Percentiles rank a stretch among this genome's conserved stretches.
phyloP scores from a whole-genome alignment of 2,888 invertebrate species.

The Helleia helle region DNA sequence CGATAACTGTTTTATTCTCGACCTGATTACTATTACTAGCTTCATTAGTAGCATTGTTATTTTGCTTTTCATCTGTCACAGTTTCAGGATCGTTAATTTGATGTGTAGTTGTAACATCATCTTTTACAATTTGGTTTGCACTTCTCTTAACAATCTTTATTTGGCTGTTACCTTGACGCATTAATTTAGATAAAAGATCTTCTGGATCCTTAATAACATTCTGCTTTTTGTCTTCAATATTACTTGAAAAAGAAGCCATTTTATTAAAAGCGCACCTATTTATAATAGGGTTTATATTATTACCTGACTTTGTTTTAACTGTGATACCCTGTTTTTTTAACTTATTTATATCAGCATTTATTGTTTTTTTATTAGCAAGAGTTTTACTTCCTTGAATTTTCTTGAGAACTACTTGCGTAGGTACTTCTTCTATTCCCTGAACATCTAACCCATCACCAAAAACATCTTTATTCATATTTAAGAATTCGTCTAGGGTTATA shows the following conservation, averaged over 20 bases:
- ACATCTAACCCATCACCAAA: conserved; percentile 62
- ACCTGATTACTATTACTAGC: conserved; percentile 3
- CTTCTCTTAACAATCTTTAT: conserved; percentile 54
- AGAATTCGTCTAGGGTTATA: conserved; percentile 62
- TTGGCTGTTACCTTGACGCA: conserved; percentile 54
- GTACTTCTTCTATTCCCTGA: conserved; percentile 64
- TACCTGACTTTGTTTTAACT: conserved; percentile 42
- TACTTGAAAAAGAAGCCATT: conserved; percentile 13
- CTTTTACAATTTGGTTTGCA: conserved; percentile 18
- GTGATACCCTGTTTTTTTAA: conserved; percentile 56
- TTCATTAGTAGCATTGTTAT: conserved; percentile 9
- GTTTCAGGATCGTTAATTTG: conserved; percentile 5
- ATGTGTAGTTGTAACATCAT: background rate
- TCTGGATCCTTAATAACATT: conserved; percentile 27
- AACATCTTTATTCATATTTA: conserved; percentile 66
- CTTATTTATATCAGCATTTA: conserved; percentile 47
- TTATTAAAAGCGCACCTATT: conserved; percentile 5
- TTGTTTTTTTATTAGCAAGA: conserved; percentile 24
- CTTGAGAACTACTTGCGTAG: conserved; percentile 48
- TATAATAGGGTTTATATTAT: conserved; percentile 9
- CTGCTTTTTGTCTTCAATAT: conserved; percentile 11
- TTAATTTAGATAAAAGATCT: conserved; percentile 50
- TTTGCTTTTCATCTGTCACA: conserved; percentile 12
- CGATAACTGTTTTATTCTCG: conserved; percentile 5
- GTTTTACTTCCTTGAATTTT: conserved; percentile 42